Conservation (phyloP, 1,140 invertebrate species). For the Drosophila ananassae region DNA sequence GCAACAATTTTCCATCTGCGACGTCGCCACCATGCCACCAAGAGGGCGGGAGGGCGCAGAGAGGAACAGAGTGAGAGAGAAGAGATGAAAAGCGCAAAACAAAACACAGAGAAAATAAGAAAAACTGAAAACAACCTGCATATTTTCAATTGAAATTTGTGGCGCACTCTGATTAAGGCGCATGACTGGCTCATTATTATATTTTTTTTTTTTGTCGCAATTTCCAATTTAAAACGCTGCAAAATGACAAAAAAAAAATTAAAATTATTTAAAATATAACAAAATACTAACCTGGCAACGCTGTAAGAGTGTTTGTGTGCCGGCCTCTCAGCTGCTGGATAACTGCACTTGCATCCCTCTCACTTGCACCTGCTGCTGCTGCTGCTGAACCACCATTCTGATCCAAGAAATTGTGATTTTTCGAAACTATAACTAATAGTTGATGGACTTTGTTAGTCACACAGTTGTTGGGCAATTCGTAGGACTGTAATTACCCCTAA, state of each 20-base stretch:
- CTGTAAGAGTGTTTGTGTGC: conserved; percentile 25
- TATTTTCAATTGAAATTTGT: conserved; percentile 77
- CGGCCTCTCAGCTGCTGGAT: conserved; percentile 39
- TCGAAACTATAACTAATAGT: no score
- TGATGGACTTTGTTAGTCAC: neutral
- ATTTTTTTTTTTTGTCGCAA: conserved; percentile 31
- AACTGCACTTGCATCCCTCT: conserved; percentile 29
- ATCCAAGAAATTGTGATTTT: neutral
- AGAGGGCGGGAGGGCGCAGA: conserved; percentile 1
- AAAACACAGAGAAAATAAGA: conserved; percentile 1
- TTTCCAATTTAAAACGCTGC: conserved; percentile 33
- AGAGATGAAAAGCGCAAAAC: conserved; percentile 7
- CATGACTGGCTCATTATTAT: conserved; percentile 23
- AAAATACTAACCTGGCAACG: conserved; percentile 50
- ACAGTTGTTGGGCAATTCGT: neutral
- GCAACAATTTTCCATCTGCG: conserved; percentile 64
- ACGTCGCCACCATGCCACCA: conserved; percentile 27
- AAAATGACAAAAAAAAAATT: neutral
- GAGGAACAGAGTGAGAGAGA: neutral
- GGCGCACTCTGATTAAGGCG: conserved; percentile 68
- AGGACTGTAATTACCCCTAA: neutral
- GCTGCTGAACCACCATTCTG: no score
- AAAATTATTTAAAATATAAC: neutral
- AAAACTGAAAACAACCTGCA: conserved; percentile 49
- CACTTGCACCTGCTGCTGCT: neutral